Evolutionary conservation across 2,888 invertebrate genomes (phyloP).

Genomic region (Danaus chrysippus): DNA sequence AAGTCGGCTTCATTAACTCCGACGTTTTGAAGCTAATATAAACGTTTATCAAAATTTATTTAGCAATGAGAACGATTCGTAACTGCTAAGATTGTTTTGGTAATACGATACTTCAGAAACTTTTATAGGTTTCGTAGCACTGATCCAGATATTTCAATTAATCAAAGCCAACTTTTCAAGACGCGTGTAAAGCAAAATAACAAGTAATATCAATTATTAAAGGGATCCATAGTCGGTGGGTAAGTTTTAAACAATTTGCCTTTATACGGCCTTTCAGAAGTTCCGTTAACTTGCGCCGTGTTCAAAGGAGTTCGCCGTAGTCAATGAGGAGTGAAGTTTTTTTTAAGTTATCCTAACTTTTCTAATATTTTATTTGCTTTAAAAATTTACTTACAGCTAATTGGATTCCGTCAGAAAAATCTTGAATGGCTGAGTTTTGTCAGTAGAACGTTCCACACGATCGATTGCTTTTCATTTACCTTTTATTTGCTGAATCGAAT

Average conservation of each 20-base stretch:
- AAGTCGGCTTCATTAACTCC: neutral
- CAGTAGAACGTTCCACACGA: neutral
- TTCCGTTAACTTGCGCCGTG: conserved; percentile 25
- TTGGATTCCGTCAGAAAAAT: neutral
- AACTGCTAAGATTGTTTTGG: no score
- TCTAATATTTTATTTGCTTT: conserved; percentile 14
- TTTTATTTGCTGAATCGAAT: neutral
- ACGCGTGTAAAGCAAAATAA: neutral
- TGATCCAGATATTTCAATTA: neutral
- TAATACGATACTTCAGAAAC: no score
- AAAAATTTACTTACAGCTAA: conserved; percentile 8
- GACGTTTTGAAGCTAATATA: neutral
- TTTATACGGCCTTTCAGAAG: conserved; percentile 25
- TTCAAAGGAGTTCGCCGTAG: conserved; percentile 22
- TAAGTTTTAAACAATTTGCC: conserved; percentile 16
- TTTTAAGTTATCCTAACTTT: conserved; percentile 15
- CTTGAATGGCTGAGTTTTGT: neutral
- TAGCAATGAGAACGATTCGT: no score
- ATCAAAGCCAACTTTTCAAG: neutral
- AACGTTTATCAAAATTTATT: no score
- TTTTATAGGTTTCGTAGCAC: no score
- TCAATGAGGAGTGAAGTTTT: conserved; percentile 11
- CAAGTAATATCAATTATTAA: conserved; percentile 2
- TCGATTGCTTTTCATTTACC: neutral
- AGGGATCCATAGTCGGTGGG: neutral